Evolutionary conservation across 1,140 invertebrate species (phyloP), one percentile per base, ranked within the genome.

Genomic region (Maniola jurtina): DNA sequence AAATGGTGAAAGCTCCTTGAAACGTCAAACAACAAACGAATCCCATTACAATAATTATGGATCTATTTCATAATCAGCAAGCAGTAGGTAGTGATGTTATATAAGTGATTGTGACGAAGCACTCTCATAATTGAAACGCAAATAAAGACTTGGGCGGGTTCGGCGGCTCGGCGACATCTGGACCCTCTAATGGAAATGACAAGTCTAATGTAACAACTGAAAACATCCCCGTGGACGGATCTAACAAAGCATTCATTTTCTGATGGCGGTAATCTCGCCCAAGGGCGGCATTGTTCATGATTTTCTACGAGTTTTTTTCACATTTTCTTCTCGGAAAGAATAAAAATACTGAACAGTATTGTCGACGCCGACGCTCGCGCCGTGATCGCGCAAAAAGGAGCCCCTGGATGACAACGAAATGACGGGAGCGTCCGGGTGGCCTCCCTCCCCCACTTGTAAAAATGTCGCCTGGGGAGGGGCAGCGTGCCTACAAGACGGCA

Each of bases 241-340:
- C 76, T 84, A 88, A 90, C 88, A 88, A 90, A 90, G 86, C 88
- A 79, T 88, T 88, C 88, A 88, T 90, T 88, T 88, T 83, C 84
- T 82, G 88, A 88, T 87, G 87, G 88, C 86, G 88, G 86, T 86
- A 88, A 87, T 88, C 84, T 85, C 86, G 82, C 81, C 86, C 83
- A 84, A 84, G 88, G 88, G 86, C 84, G 80, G 77, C 79, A 87
- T 88, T 89, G 87, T 88, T 89, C 87, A 77, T 85, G 76, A 82
- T 87, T 86, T 89, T 82, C 81, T 87, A 58, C 76, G 72, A 64
- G 68, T 77, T 86, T 88, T 87, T 86, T 77, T 83, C 80, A 74
- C 79, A 84, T 89, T 86, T 86, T 83, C 82, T 83, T 80, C 76
- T 79, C 80, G 84, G 77, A 87, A 83, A 84, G 84, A 86, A 87